Evolutionary conservation across 1,140 invertebrate species (phyloP), one percentile per base, ranked within the genome.

Genomic region (Drosophila kohkoa): DNA sequence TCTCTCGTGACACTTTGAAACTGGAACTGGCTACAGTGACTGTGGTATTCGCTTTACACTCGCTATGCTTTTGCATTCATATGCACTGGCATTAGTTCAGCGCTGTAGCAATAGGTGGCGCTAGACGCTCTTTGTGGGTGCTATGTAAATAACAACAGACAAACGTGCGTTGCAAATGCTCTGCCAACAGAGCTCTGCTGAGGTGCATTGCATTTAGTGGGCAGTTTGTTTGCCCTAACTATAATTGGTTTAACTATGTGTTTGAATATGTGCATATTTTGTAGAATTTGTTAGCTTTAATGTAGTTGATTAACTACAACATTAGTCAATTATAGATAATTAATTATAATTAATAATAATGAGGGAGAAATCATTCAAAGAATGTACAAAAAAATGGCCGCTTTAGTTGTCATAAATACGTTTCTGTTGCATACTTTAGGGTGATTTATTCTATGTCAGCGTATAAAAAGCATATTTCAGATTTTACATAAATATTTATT

Each of bases 11-110:
- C 32, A 63, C 62, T 72, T 66, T 55, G 63, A 28, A 65, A 72
- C 25, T 66, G 60, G 16, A 72, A 54, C 55, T 66, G 68, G 55
- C 68, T 46, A 38, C 38, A 46, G 64, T 38, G 55, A 73, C 66
- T 54, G 11, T 43, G 66, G 49, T 63, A 63, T 57, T 57, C 59
- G 25, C 66, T 69, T 38, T 43, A 49, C 51, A 59, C 32, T 51
- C 20, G 13, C 30, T 65, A 2, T 10, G 35, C 35, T 8, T 25
- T 15, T 51, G 16, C 15, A 48, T 35, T 58, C 41, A 41, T n/a
- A 67, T 67, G 51, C 51, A 25, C 20, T 70, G 57, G 30, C 51
- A 52, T 38, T 63, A 41, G 41, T 46, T 28, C 41, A 45, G 15
- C 13, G 41, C 30, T 45, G 35, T 25, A 15, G 28, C 51, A 32